Evolutionary conservation across 2,797 vertebrate genomes (phyloP).

Genomic region (Orestias chungarensis): DNA sequence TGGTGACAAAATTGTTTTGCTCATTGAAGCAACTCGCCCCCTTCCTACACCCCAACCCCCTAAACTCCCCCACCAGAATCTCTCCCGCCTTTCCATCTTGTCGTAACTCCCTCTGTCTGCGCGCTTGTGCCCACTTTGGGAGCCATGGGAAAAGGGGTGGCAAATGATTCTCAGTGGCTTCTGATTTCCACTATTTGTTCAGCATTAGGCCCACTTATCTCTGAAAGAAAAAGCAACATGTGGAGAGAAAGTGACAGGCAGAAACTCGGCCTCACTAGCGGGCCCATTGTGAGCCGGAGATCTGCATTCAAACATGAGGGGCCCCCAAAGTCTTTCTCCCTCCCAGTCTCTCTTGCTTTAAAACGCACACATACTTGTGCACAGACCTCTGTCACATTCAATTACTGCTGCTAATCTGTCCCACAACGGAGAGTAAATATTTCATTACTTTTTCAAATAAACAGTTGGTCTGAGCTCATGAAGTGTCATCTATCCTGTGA

Average conservation of each 20-base stretch:
- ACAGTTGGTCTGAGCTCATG: conserved; percentile 95
- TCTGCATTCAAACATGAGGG: conserved; percentile 97
- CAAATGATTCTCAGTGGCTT: conserved; percentile 99
- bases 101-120: conserved; percentile 67
- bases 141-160: conserved; percentile 99
- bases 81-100: conserved; percentile 34
- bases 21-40: conserved; percentile 71
- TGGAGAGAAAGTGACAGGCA: conserved; percentile 98
- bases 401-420: conserved; percentile 99
- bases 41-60: conserved; percentile 3
- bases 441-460: conserved; percentile 99
- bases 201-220: conserved; percentile 99
- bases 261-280: conserved; percentile 89
- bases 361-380: conserved; percentile 69
- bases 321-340: conserved; percentile 82
- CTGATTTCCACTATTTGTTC: conserved; percentile 99
- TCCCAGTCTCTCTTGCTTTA: conserved; percentile 29
- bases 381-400: conserved; percentile 90
- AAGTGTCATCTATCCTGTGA: conserved; percentile 90
- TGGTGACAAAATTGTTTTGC: conserved; percentile 96
- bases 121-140: conserved; percentile 93
- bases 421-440: conserved; percentile 99
- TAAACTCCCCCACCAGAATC: conserved; percentile 32
- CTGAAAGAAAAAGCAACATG: conserved; percentile 99
- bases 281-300: conserved; percentile 88